These are phyloP conservation scores for Aldabrachelys gigantea DNA, from an alignment of 2,113 vertebrate genomes.

Conservation along the genomic window DNA sequence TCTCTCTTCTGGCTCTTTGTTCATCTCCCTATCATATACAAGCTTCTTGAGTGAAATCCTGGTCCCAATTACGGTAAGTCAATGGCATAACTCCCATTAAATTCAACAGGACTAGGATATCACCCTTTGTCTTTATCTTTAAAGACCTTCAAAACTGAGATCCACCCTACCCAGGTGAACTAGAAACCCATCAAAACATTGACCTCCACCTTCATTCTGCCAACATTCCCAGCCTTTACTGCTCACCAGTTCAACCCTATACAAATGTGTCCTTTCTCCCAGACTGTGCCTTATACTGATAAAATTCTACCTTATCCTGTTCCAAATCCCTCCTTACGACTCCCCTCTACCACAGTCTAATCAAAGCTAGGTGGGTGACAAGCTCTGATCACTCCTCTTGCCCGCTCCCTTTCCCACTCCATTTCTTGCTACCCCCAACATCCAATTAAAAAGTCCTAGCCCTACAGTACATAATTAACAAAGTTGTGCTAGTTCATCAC, in stretches of 20 bases:
- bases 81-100: not conserved
- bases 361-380: not conserved
- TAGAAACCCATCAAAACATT: not conserved
- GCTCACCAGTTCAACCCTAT: not conserved
- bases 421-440: not conserved
- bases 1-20: not conserved
- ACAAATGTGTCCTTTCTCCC: accelerated
- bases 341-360: not conserved
- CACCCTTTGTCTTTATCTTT: not conserved
- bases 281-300: not conserved
- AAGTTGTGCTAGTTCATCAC: not conserved
- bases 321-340: not conserved
- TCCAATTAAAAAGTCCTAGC: not conserved
- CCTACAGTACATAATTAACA: not conserved
- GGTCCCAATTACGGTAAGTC: not conserved
- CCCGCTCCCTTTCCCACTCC: not conserved
- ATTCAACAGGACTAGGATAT: not conserved
- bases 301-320: not conserved
- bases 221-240: accelerated
- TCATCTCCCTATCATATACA: not conserved
- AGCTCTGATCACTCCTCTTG: not conserved
- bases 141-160: not conserved
- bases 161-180: not conserved
- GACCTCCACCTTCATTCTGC: not conserved
- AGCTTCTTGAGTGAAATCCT: not conserved